Evolutionary conservation across 2,888 invertebrate species (phyloP).

Genomic region (Hirtodrosophila trivittata): DNA sequence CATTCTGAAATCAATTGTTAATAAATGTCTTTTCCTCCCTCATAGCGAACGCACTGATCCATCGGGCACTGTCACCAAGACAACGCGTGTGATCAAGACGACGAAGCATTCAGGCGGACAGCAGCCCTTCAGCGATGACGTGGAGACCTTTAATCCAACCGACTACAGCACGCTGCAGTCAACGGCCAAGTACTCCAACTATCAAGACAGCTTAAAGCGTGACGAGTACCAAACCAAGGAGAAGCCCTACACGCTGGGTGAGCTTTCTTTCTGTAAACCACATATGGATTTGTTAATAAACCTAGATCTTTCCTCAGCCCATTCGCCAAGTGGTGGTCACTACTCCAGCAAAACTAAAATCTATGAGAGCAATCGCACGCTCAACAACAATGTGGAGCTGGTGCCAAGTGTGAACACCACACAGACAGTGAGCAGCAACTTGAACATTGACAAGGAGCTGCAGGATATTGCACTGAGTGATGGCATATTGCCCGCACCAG

Average conservation of each 20-base stretch:
- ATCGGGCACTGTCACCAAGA: constrained; percentile 77
- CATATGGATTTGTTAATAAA: neutral
- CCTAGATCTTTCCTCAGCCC: constrained; percentile 23
- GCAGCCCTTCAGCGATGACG: constrained; percentile 69
- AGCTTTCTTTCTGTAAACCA: constrained; percentile 2
- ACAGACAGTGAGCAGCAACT: constrained; percentile 55
- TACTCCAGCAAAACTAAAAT: constrained; percentile 77
- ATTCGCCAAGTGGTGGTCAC: constrained; percentile 61
- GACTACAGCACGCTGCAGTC: constrained; percentile 79
- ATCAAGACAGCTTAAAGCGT: constrained; percentile 60
- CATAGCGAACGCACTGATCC: constrained; percentile 81
- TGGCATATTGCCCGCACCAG: constrained; percentile 83
- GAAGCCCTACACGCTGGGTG: constrained; percentile 72
- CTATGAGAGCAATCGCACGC: constrained; percentile 78
- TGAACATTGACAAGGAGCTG: constrained; percentile 78
- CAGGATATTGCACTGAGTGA: constrained; percentile 80
- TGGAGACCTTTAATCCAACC: constrained; percentile 71
- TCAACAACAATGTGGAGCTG: constrained; percentile 73
- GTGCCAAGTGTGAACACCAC: constrained; percentile 48
- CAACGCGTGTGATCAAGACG: constrained; percentile 80
- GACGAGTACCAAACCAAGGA: constrained; percentile 74
- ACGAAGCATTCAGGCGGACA: constrained; percentile 67
- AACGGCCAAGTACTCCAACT: constrained; percentile 69
- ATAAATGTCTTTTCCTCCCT: too few relatives aligned
- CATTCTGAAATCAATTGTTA: too few relatives aligned